Conservation (phyloP, 2,888 invertebrate genomes). For the Ophioninae sp. region DNA sequence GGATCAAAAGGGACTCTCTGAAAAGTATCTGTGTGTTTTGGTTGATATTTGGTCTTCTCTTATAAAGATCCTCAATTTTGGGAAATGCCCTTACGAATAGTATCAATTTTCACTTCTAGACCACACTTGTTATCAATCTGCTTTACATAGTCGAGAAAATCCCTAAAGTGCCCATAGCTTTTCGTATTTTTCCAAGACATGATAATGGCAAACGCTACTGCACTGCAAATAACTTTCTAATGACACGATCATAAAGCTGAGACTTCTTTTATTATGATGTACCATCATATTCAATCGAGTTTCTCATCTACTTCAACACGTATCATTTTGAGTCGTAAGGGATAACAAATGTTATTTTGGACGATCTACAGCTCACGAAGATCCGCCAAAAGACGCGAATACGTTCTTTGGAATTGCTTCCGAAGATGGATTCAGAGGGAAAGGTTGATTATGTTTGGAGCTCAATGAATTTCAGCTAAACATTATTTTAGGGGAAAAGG, state of each 20-base stretch:
- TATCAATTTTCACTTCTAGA: too few species aligned
- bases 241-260: too few species aligned
- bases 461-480: slow-evolving; percentile 41
- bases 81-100: background rate
- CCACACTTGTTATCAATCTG: too few species aligned
- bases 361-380: background rate
- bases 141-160: too few species aligned
- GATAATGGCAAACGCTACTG: too few species aligned
- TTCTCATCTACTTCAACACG: too few species aligned
- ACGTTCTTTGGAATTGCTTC: slow-evolving; percentile 13
- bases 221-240: too few species aligned
- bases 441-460: slow-evolving; percentile 39
- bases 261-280: too few species aligned
- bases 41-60: background rate
- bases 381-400: background rate
- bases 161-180: too few species aligned
- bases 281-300: too few species aligned
- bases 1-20: background rate
- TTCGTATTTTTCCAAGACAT: too few species aligned
- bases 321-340: background rate
- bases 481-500: slow-evolving; percentile 40
- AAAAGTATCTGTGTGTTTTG: background rate
- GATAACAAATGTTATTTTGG: background rate
- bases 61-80: background rate
- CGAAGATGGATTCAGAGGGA: slow-evolving; percentile 15